Base-by-base conservation (phyloP, 2,113 vertebrate genomes). In the Colistium nudipinnis region DNA sequence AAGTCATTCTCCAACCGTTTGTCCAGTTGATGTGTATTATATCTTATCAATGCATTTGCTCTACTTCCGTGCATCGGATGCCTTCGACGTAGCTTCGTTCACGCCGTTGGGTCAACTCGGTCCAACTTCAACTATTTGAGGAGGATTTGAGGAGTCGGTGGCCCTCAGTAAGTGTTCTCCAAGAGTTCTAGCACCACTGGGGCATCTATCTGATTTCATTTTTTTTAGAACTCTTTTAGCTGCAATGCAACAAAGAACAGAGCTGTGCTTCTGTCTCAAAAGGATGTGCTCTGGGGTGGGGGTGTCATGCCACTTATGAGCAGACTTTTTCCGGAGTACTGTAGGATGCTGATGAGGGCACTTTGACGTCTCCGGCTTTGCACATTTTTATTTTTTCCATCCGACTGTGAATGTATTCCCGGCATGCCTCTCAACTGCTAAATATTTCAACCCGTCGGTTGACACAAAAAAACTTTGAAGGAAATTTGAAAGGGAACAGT, bases 311-410 rank as follows among this genome's bases (percentile, higher is more conserved):
- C 56, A 73, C 72, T 76, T 60, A 9, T 80, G 61, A 28, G 31
- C 59, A 82, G 43, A 57, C 74, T 74, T 74, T 70, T 41, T 6
- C 30, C 33, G 48, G 13, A 81, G 51, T 49, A 38, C 64, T 65
- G 66, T 53, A 36, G 56, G 47, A 77, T 78, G 72, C 70, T 80
- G 67, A 84, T 73, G 72, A 76, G 63, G 52, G 43, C 66, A 35
- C 63, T 77, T 70, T 84, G 81, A 75, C 77, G 62, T 74, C 27
- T 62, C 66, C n/a, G 53, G 63, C 38, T 84, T 70, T 69, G 39
- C n/a, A 62, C 74, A 63, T 76, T n/a, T 52, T 10, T 33, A 43
- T 27, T 65, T 41, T 53, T 72, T 54, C 67, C 56, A 38, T 38
- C 53, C 38, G 7, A 20, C 68, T 62, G 53, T 43, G 30, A 59